Base-by-base conservation (phyloP, 2,113 vertebrate species). In the Clarias magur region DNA sequence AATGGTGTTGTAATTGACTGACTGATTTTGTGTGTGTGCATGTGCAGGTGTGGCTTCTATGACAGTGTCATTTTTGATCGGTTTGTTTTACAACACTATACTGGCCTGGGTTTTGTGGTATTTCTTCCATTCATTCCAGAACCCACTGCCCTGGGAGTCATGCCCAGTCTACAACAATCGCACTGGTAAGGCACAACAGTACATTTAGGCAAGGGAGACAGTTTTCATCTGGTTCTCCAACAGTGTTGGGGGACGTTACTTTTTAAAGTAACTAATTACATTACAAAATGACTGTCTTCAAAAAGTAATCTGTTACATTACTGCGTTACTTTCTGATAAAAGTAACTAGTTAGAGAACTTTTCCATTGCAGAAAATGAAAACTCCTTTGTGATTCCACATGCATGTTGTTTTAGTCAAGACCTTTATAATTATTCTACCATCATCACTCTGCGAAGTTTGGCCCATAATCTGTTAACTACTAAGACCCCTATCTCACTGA, bases 91-190 rank as follows among this genome's bases (percentile, higher is more conserved):
- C 81, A 96, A 96, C 86, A 94, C 92, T 0, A 91, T 97, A 88
- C 91, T 97, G 42, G 90, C 91, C 16, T 96, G 96, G 96, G 95
- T 96, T 80, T 87, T 97, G 85, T 97, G 96, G 96, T 96, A 96
- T 89, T 90, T 97, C 62, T 89, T 95, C 85, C 95, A 96, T 84
- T 97, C 96, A 54, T 96, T 96, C 90, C 95, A 95, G 90, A 76
- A 94, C 7, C 96, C 96, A 0, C 92, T 97, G 76, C 96, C 96
- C 57, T 97, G 96, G 96, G 92, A 93, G 4, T 7, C 85, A 13
- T 96, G 96, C 82, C 95, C 95, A 0, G 72, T 91, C 30, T 94
- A 94, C 30, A 86, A 85, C 88, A 96, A 96, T 90, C 89, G n/a
- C 82, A 96, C 95, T 89, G 96, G 96, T 96, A 89, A 34, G 23